Evolutionary conservation across 2,113 vertebrate genomes (phyloP).

Genomic region (Verasper variegatus): DNA sequence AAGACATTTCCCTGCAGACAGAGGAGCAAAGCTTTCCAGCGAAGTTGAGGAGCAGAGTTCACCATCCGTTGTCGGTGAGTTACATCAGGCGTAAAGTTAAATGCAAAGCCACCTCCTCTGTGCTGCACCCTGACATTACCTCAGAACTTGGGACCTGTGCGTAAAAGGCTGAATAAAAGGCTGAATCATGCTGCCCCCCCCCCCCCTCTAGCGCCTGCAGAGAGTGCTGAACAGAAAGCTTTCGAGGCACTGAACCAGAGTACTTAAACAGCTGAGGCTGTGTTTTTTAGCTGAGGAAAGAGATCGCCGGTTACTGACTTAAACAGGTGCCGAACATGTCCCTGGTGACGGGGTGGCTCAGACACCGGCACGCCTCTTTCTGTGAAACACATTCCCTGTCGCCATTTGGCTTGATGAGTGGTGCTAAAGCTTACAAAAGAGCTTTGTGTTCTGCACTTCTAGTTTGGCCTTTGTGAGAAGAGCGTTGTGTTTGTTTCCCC

Average conservation of each 20-base stretch:
- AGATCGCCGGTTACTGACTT: constrained; percentile 3
- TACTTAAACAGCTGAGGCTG: constrained; percentile 23
- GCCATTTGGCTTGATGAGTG: not conserved
- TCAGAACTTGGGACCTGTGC: constrained; percentile 15
- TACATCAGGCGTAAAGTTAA: constrained; percentile 12
- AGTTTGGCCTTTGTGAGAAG: constrained; percentile 26
- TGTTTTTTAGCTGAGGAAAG: constrained; percentile 17
- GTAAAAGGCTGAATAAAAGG: constrained; percentile 32
- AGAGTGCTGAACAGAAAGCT: constrained; percentile 5
- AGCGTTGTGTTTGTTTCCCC: not conserved
- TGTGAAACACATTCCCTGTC: constrained; percentile 27
- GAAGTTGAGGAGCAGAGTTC: not conserved
- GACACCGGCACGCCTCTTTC: not conserved
- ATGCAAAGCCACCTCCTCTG: not conserved
- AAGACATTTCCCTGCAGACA: no score
- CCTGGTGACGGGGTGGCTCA: not conserved
- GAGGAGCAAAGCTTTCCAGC: no score
- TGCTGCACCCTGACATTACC: not conserved
- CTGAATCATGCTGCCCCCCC: not conserved
- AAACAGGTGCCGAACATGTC: constrained; percentile 30
- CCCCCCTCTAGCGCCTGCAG: not conserved
- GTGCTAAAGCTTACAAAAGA: not conserved
- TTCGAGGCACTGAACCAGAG: constrained; percentile 6
- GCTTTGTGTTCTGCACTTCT: constrained; percentile 36
- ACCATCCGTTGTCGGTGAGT: constrained; percentile 45